These are phyloP conservation scores for Lasioglossum malachurum DNA, from an alignment of 2,888 invertebrate species.

Conservation along the genomic window DNA sequence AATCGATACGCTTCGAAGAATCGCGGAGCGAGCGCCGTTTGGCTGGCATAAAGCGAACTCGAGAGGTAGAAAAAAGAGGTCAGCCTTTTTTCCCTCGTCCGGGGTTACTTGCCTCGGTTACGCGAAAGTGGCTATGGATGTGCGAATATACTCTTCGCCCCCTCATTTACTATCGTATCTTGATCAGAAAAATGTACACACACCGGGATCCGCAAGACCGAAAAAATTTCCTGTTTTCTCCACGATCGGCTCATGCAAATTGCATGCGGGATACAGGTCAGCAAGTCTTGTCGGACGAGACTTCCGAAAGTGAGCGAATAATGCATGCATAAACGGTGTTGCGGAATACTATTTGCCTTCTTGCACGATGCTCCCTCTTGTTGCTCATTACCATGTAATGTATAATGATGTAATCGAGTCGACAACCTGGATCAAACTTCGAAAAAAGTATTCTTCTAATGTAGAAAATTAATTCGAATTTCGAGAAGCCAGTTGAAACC, in stretches of 20 bases:
- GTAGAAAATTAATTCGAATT: background rate
- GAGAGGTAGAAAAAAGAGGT: slow-evolving; percentile 10
- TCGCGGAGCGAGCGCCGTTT: background rate
- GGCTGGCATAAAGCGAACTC: background rate
- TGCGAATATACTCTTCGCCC: background rate
- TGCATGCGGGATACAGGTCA: background rate
- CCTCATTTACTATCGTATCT: background rate
- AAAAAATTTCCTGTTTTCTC: background rate
- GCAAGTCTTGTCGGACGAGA: background rate
- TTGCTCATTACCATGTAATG: background rate
- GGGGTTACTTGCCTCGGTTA: slow-evolving; percentile 9
- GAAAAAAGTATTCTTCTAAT: background rate
- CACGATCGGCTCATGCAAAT: background rate
- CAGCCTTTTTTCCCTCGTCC: background rate
- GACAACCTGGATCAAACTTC: background rate
- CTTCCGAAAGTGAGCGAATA: slow-evolving; percentile 6
- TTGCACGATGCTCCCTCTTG: background rate
- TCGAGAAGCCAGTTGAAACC: background rate
- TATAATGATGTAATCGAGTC: slow-evolving; percentile 8
- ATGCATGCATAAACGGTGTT: background rate
- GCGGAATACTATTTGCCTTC: background rate
- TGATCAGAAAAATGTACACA: slow-evolving; percentile 8
- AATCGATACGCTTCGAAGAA: slow-evolving; percentile 33
- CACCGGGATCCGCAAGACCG: background rate
- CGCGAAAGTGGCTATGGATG: slow-evolving; percentile 7